Evolutionary conservation across 2,797 vertebrate genomes (phyloP).

Genomic region (Eulemur rubriventer): DNA sequence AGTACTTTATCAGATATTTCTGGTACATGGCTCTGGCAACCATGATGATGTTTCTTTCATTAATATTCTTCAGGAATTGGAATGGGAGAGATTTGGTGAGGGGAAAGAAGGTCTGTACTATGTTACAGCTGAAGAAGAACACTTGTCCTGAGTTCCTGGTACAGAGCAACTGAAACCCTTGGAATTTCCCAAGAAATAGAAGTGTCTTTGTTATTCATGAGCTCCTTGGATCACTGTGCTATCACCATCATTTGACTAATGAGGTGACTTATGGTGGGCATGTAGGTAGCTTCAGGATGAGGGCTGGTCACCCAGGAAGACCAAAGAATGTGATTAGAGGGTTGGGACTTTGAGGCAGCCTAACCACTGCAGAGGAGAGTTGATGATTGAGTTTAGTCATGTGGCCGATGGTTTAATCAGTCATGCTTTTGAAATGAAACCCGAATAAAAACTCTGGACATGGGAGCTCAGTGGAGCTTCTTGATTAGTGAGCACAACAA

Average conservation of each 20-base stretch:
- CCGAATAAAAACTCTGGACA: too few species aligned
- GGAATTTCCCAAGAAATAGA: not conserved
- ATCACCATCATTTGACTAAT: not conserved
- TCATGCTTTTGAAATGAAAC: too few species aligned
- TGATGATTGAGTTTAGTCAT: not conserved
- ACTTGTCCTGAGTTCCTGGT: not conserved
- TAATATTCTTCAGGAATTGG: constrained; percentile 4
- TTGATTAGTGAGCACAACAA: not conserved
- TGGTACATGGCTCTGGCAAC: not conserved
- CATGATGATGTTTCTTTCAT: not conserved
- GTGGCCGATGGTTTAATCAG: not conserved
- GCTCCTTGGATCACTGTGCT: not conserved
- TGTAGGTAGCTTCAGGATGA: not conserved
- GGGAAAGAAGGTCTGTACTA: too few species aligned
- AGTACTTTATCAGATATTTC: constrained; percentile 3
- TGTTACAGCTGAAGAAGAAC: not conserved
- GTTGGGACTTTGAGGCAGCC: not conserved
- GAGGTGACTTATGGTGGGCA: not conserved
- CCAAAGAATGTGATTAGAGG: not conserved
- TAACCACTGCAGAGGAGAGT: not conserved
- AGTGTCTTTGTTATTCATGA: not conserved
- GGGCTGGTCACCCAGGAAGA: not conserved
- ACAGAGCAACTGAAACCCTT: not conserved
- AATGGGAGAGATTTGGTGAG: not conserved
- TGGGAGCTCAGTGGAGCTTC: not conserved